Percentiles rank a stretch among this genome's conserved stretches.
phyloP scores from a whole-genome alignment of 2,888 invertebrate genomes.

The Diploptera punctata region DNA sequence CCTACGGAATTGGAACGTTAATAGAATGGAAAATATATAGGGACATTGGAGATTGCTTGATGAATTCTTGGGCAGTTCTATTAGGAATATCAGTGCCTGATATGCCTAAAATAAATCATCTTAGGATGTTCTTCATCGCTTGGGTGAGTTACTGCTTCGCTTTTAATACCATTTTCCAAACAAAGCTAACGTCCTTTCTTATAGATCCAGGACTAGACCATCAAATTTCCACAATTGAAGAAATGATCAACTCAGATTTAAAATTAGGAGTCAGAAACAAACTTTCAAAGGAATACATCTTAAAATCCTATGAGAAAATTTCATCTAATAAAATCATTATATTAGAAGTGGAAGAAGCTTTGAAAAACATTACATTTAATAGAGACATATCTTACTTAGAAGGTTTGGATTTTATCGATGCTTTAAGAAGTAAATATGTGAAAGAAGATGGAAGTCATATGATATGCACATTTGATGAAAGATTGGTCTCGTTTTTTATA shows the following conservation, averaged over 20 bases:
- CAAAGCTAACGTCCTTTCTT: background rate
- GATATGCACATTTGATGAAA: no score
- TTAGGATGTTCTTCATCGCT: background rate
- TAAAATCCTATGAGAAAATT: no score
- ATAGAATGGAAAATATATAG: background rate
- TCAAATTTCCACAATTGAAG: background rate
- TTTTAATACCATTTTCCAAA: background rate
- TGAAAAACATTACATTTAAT: no score
- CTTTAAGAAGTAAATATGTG: no score
- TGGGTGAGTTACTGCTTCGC: background rate
- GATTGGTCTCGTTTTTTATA: no score
- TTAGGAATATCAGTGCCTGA: background rate
- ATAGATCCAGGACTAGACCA: background rate
- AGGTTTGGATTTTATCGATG: no score
- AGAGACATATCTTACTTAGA: no score
- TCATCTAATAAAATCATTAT: no score
- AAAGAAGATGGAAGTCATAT: no score
- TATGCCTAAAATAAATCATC: background rate
- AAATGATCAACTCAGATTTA: background rate
- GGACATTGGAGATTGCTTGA: background rate
- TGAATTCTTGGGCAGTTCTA: background rate
- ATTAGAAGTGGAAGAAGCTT: no score
- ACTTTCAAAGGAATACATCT: no score
- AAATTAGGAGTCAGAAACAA: no score
- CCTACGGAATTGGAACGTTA: background rate